Conservation (phyloP, 2,888 invertebrate species). For the Torymus texanus region DNA sequence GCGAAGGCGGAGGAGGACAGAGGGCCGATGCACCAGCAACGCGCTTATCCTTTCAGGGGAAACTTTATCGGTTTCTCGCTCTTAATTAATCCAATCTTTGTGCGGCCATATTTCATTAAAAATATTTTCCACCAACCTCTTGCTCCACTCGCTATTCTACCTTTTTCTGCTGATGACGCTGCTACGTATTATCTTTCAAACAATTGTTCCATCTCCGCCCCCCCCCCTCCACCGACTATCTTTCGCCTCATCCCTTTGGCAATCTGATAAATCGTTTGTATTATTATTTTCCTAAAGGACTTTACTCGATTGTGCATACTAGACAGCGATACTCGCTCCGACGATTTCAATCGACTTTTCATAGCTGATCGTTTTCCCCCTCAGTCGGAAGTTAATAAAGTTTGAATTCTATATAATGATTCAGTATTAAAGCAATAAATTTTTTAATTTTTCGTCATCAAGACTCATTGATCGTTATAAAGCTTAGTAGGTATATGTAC, state of each 20-base stretch:
- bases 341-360: no score
- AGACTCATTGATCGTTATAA: no score
- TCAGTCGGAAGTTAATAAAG: no score
- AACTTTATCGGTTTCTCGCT: conserved; percentile 45
- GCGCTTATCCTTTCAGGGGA: conserved; percentile 34
- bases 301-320: not conserved
- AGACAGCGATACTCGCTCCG: no score
- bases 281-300: not conserved
- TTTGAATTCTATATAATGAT: no score
- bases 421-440: no score
- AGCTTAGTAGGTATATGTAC: no score
- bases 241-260: not conserved
- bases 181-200: conserved; percentile 13
- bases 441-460: no score
- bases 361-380: no score
- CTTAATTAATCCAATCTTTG: conserved; percentile 49
- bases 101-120: conserved; percentile 46
- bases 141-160: not conserved
- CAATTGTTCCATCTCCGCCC: not conserved
- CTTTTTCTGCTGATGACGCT: conserved; percentile 7
- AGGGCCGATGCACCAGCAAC: not conserved
- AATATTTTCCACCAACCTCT: conserved; percentile 13
- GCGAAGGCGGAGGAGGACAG: not conserved
- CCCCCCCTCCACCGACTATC: not conserved
- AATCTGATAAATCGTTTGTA: conserved; percentile 1